Evolutionary conservation across 2,797 vertebrate species (phyloP), one percentile per base, ranked within the genome.

Genomic region (Enteromius radiatus): DNA sequence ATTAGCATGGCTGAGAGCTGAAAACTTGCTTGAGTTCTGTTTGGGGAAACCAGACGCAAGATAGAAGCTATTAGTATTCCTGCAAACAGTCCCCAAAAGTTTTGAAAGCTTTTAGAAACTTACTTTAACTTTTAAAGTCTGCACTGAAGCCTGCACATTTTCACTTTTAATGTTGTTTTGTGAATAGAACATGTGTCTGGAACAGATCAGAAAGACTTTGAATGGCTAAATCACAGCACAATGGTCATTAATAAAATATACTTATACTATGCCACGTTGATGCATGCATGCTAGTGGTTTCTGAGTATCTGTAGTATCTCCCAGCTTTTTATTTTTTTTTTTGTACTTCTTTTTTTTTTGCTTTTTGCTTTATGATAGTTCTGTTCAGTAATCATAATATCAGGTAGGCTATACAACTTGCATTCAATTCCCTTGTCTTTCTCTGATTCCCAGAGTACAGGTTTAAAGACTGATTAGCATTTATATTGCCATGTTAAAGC

Each of bases 381-480:
- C 41, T 43, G 28, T 80, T 71, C 70, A 31, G 33, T 65, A 69
- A 52, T 73, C 10, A 7, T 41, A 65, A 81, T 74, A 19, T 59
- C 56, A 52, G 31, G 43, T 52, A 43, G 41, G 41, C 41, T 43
- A 65, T 45, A 21, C 15, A 73, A 59, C 56, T 82, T 61, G 14
- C 31, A 36, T 69, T 70, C 73, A 68, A 64, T 56, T 77, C 54
- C 19, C 31, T 82, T 84, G 81, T 88, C 87, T 88, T 89, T 89
- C 86, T 85, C 90, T 89, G 93, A 90, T 92, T 90, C 89, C 84
- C 87, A 38, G 74, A 87, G 87, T 89, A 89, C 86, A 90, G 88
- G 88, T 92, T 91, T 91, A 92, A 93, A 92, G 90, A 68, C 86
- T 91, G 83, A 93, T 94, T 94, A 93, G 91, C 93, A 94, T 94